Conservation (phyloP, 2,888 invertebrate species). For the Mimachlamys varia region DNA sequence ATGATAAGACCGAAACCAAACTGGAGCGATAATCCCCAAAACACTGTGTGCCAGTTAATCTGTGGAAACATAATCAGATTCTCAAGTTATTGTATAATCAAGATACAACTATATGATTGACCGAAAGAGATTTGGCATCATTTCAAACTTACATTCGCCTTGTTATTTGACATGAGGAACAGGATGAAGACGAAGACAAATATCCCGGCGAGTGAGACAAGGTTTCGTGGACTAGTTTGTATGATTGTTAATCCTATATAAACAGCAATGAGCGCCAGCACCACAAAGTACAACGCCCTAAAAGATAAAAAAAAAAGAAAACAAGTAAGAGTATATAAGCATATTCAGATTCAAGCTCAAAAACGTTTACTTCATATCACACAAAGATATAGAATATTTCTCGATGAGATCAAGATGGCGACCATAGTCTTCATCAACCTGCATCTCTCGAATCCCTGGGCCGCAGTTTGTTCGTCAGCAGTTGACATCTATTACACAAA, state of each 20-base stretch:
- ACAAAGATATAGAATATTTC: too few species aligned
- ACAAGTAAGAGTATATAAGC: too few species aligned
- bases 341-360: too few species aligned
- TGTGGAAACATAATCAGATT: too few species aligned
- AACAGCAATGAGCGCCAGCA: conserved; percentile 51
- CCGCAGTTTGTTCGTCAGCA: too few species aligned
- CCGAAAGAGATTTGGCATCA: too few species aligned
- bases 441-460: too few species aligned
- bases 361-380: neutral
- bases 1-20: conserved; percentile 85
- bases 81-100: too few species aligned
- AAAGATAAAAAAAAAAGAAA: neutral
- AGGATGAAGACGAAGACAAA: conserved; percentile 49
- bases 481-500: too few species aligned
- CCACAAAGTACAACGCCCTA: conserved; percentile 57
- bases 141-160: conserved; percentile 54
- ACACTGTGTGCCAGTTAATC: conserved; percentile 88
- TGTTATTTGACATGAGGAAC: conserved; percentile 53
- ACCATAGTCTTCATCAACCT: too few species aligned
- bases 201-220: conserved; percentile 54
- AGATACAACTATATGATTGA: too few species aligned
- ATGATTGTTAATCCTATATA: conserved; percentile 56
- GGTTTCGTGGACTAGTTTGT: conserved; percentile 46
- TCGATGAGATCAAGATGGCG: too few species aligned
- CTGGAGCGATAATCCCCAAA: conserved; percentile 91